These are phyloP conservation scores for Erebia ligea DNA, from an alignment of 2,888 invertebrate genomes.

Conservation along the genomic window DNA sequence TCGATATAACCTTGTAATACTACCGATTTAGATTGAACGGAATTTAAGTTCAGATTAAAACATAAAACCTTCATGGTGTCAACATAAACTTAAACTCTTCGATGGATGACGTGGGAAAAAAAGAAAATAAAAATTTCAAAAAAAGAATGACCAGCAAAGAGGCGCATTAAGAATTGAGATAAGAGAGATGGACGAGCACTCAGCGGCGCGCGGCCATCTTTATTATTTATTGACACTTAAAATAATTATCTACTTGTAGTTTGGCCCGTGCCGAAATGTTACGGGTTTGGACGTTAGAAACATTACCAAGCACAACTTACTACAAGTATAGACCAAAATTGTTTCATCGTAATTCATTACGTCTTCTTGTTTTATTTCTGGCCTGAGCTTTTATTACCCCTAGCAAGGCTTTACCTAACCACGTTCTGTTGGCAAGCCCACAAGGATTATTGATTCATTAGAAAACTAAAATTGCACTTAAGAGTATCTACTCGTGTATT, in stretches of 20 bases:
- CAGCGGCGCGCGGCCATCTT: constrained; percentile 75
- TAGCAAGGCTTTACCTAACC: too few relatives aligned
- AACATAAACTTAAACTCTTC: constrained; percentile 78
- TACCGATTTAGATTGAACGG: constrained; percentile 60
- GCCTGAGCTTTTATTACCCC: too few relatives aligned
- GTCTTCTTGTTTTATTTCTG: too few relatives aligned
- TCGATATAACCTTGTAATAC: constrained; percentile 56
- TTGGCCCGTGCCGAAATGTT: constrained; percentile 75
- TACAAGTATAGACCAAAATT: neutral
- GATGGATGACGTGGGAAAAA: constrained; percentile 71
- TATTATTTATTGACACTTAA: constrained; percentile 84
- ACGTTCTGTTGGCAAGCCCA: too few relatives aligned
- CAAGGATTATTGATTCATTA: too few relatives aligned
- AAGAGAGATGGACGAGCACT: constrained; percentile 82
- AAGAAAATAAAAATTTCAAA: constrained; percentile 60
- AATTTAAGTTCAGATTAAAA: constrained; percentile 79
- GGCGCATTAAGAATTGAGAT: constrained; percentile 83
- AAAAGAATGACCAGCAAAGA: constrained; percentile 78
- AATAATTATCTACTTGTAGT: constrained; percentile 72
- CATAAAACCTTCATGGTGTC: constrained; percentile 79
- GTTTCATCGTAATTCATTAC: too few relatives aligned
- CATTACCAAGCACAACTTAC: neutral
- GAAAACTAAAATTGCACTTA: too few relatives aligned
- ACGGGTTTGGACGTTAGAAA: constrained; percentile 30
- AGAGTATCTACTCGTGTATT: too few relatives aligned